Evolutionary conservation across 2,797 vertebrate genomes (phyloP).

Genomic region (Danio jaintianensis): DNA sequence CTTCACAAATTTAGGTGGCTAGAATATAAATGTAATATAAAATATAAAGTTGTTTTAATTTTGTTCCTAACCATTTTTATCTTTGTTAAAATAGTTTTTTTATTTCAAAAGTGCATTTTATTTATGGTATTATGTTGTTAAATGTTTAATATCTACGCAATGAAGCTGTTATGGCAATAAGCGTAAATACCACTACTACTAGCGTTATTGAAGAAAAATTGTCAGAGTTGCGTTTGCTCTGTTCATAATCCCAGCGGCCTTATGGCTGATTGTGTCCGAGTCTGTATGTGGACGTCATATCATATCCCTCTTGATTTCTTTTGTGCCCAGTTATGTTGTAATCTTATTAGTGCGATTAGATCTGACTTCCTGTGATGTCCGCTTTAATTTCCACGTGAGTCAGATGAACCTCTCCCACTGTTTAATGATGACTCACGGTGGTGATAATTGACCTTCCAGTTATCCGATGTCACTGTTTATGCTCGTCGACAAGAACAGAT

Average conservation of each 20-base stretch:
- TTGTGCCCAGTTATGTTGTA: slow-evolving; percentile 15
- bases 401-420: slow-evolving; percentile 11
- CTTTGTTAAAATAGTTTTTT: no score
- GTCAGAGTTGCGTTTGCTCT: neutral
- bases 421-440: slow-evolving; percentile 43
- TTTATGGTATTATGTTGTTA: no score
- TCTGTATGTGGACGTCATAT: slow-evolving; percentile 25
- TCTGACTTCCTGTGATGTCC: slow-evolving; percentile 39
- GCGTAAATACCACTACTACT: no score
- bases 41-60: no score
- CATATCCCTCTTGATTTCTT: slow-evolving; percentile 7
- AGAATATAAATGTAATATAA: no score
- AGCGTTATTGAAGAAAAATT: neutral
- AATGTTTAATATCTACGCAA: no score
- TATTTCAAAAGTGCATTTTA: no score
- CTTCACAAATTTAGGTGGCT: no score
- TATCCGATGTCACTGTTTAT: slow-evolving; percentile 28
- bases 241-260: slow-evolving; percentile 10
- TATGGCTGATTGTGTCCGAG: slow-evolving; percentile 32
- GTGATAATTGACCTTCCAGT: slow-evolving; percentile 26
- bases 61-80: no score
- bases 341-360: slow-evolving; percentile 51
- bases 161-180: no score
- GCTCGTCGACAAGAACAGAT: slow-evolving; percentile 17
- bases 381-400: slow-evolving; percentile 22